Percentiles rank a stretch among this genome's conserved stretches.
phyloP scores from a whole-genome alignment of 2,888 invertebrate species.

The Acanthosoma haemorrhoidale region DNA sequence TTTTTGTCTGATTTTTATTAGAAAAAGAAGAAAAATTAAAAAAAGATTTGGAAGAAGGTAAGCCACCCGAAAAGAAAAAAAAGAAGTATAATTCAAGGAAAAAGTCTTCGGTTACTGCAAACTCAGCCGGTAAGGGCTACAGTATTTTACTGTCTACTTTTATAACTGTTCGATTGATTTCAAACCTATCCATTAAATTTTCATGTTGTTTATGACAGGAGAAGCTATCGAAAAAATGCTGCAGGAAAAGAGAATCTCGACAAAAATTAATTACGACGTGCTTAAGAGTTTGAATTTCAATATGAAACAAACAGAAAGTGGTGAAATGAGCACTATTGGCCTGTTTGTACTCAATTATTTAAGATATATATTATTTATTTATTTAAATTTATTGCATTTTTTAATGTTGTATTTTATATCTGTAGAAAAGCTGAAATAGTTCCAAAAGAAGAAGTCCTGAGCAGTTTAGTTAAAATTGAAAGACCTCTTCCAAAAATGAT shows the following conservation, averaged over 20 bases:
- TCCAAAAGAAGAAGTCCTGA: slow-evolving; percentile 34
- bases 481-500: neutral
- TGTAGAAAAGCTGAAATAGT: slow-evolving; percentile 35
- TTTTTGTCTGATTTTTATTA: slow-evolving; percentile 42
- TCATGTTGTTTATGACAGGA: slow-evolving; percentile 51
- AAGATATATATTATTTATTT: neutral
- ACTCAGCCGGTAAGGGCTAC: slow-evolving; percentile 48
- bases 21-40: slow-evolving; percentile 76
- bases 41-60: slow-evolving; percentile 79
- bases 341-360: slow-evolving; percentile 14
- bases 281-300: slow-evolving; percentile 67
- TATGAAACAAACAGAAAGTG: slow-evolving; percentile 29
- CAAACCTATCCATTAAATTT: too few species aligned
- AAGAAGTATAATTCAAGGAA: slow-evolving; percentile 49
- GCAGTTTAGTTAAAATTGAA: neutral
- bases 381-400: neutral
- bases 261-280: slow-evolving; percentile 97
- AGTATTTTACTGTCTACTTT: too few species aligned
- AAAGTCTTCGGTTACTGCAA: slow-evolving; percentile 42
- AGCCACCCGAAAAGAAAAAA: slow-evolving; percentile 69
- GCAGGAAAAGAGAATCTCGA: slow-evolving; percentile 90
- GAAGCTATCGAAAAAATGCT: slow-evolving; percentile 96
- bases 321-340: neutral
- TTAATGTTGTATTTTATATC: neutral
- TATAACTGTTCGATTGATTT: neutral